Base-by-base conservation (phyloP, 2,113 vertebrate species). In the Pseudorhombus dupliciocellatus region DNA sequence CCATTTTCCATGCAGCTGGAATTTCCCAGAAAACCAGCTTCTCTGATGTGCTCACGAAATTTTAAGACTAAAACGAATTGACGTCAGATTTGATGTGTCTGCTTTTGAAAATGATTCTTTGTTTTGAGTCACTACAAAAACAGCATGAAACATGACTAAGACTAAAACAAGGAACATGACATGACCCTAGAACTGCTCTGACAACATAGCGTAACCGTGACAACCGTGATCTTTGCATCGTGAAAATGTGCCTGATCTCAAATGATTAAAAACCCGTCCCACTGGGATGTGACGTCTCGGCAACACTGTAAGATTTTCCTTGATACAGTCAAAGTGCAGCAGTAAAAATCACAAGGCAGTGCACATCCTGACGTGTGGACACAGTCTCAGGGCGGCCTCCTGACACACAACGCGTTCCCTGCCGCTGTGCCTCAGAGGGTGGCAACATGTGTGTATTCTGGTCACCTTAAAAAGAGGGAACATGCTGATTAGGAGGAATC, bases 291-390 rank as follows among this genome's bases (percentile, higher is more conserved):
- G 46, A 50, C n/a, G 3, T 7, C 46, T 28, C 46, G 2, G 18
- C 50, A 18, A 4, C 56, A 61, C n/a, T n/a, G n/a, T n/a, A n/a
- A n/a, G n/a, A 60, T 75, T 81, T 64, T 53, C 14, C 25, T 56
- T 50, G 58, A 68, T 52, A 58, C 0, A 74, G 73, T 80, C 74
- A 83, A 68, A 83, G 77, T 78, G 59, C 84, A 51, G 56, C 77
- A 64, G 46, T 50, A n/a, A n/a, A 50, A 50, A 50, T 50, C 46
- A 50, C 46, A 50, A n/a, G 48, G 65, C 58, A 65, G 40, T 5
- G 42, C 78, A 24, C 67, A 69, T 73, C 67, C 66, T 44, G 26
- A 26, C 6, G 50, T 70, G 62, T 69, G 40, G 26, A 61, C 26
- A 12, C 55, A 69, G 44, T 48, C 44, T 48, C 44, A 9, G 46